Percentiles rank a stretch among this genome's conserved stretches.
Conservation (phyloP, 2,113 vertebrate genomes). For the Gymnocephalus cernua region DNA sequence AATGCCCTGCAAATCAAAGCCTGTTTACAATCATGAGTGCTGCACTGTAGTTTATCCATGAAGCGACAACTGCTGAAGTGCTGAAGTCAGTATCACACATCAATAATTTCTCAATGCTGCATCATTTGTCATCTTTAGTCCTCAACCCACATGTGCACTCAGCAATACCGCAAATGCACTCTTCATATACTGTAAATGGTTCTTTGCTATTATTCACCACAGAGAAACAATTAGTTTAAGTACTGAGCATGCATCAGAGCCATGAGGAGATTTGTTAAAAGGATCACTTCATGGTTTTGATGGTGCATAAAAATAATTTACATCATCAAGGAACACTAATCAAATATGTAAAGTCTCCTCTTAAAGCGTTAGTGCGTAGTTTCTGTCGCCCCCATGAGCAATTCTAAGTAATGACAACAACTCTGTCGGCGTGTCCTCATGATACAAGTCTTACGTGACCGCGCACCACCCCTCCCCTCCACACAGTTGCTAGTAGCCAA, state of each 20-base stretch:
- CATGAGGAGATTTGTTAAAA: constrained; percentile 61
- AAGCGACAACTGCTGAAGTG: constrained; percentile 46
- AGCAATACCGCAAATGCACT: constrained; percentile 30
- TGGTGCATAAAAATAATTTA: constrained; percentile 54
- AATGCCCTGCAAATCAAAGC: constrained; percentile 58
- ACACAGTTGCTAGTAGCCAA: too few species aligned
- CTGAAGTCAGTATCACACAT: constrained; percentile 54
- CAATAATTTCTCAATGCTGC: constrained; percentile 45
- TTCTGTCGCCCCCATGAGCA: too few species aligned
- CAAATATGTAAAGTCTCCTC: constrained; percentile 45
- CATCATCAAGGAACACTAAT: constrained; percentile 57
- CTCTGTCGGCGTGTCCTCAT: too few species aligned
- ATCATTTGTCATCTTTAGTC: constrained; percentile 56
- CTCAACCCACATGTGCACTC: constrained; percentile 28
- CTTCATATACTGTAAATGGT: constrained; percentile 47
- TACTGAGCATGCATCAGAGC: constrained; percentile 48
- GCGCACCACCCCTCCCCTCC: too few species aligned
- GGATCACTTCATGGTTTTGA: constrained; percentile 59
- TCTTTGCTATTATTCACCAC: constrained; percentile 53
- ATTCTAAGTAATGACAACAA: too few species aligned
- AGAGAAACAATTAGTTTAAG: constrained; percentile 76
- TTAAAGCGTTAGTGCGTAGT: not conserved
- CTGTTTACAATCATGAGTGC: constrained; percentile 43
- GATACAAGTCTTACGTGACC: too few species aligned
- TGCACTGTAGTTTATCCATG: constrained; percentile 51